Evolutionary conservation across 1,140 invertebrate genomes (phyloP), one percentile per base, ranked within the genome.

Genomic region (Brachionus plicatilis): DNA sequence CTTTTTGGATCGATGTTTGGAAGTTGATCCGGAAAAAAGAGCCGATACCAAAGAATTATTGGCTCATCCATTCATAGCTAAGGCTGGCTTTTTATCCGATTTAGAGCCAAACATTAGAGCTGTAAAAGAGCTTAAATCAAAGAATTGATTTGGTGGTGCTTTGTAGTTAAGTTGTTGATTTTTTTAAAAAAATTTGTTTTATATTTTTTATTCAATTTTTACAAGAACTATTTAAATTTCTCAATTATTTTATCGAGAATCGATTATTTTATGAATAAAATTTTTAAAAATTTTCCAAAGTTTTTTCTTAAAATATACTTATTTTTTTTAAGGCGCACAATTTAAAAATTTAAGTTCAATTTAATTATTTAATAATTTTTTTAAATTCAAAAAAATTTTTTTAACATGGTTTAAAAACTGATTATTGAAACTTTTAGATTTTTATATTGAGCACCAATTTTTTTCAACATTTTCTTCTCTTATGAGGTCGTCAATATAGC

Each of bases 1-100:
- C 45, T 85, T 85, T 68, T 24, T 85, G 4, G 84, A 85, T 70
- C 24, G 56, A 66, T 85, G 84, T 41, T 45, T 85, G 5, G 72
- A 78, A 79, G 84, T 85, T 79, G 84, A 85, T 80, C 72, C 50
- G 20, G 75, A 65, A 17, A 78, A 78, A 79, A 56, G 84, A 12
- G 72, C 84, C 14, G 56, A 79, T 56, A 60, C 72, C 12, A 47
- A 41, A 65, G 50, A 85, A 33, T 24, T 85, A 50, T 47, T 85
- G 45, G 27, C 50, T 24, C 83, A 84, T 84, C 75, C 70, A 41
- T 84, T 60, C 14, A 60, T 84, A 8, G 27, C 27, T 12, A 84
- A 76, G 17, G 83, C 83, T 33, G 37, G 70, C 4, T 56, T 45
- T 12, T 27, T 76, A 24, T 65, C 33, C n/a, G 53, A 45, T 11